phyloP scores from a whole-genome alignment of 2,113 vertebrate species.

The Crotalus helleri region DNA sequence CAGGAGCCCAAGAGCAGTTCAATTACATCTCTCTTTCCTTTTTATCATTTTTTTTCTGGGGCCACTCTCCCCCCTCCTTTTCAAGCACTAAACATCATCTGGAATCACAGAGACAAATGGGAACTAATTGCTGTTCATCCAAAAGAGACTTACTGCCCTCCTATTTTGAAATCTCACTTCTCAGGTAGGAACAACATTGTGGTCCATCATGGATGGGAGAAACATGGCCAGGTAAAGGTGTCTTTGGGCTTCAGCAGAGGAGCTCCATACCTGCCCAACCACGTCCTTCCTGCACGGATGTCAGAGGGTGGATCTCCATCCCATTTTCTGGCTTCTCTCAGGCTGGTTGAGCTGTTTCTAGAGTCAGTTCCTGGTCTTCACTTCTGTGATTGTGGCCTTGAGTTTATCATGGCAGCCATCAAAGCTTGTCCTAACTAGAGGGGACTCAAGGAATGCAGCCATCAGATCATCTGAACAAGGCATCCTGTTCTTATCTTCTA shows the following conservation, averaged over 20 bases:
- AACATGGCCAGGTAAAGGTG: neutral
- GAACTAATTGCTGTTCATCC: conserved; percentile 34
- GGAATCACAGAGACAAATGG: conserved; percentile 52
- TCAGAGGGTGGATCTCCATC: neutral
- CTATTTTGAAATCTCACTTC: neutral
- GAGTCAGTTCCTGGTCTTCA: neutral
- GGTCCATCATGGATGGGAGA: neutral
- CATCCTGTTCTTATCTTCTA: neutral
- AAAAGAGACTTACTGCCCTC: neutral
- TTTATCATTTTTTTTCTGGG: conserved; percentile 33
- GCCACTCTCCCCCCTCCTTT: conserved; percentile 43
- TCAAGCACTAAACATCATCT: conserved; percentile 49
- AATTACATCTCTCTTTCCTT: conserved; percentile 57
- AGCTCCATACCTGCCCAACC: neutral
- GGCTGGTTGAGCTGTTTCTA: neutral
- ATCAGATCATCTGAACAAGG: neutral
- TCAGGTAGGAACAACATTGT: neutral
- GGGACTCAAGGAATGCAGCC: neutral
- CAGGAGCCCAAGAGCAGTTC: conserved; percentile 52
- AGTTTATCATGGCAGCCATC: neutral
- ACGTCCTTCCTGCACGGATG: neutral
- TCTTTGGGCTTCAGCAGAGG: too few species aligned
- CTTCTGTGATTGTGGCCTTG: neutral
- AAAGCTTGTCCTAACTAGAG: neutral
- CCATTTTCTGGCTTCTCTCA: neutral